phyloP scores from a whole-genome alignment of 2,888 invertebrate species.

The Hemaris fuciformis region DNA sequence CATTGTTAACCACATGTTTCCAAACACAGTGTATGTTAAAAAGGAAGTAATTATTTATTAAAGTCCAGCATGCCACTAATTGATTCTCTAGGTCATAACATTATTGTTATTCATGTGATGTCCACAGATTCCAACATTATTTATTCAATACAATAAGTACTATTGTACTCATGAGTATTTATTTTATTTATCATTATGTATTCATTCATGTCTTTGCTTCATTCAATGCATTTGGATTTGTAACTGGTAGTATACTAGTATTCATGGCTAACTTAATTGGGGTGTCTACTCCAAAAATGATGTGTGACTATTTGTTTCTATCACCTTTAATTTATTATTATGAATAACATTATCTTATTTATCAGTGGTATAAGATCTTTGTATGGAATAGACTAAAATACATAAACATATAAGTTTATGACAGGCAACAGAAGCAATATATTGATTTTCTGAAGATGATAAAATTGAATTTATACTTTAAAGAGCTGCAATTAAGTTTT shows the following conservation, averaged over 20 bases:
- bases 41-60: conserved; percentile 46
- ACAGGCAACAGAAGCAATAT: no score
- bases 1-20: neutral
- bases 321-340: no score
- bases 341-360: no score
- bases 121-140: neutral
- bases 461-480: no score
- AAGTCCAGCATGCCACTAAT: conserved; percentile 23
- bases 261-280: neutral
- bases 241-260: neutral
- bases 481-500: no score
- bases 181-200: neutral
- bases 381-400: no score
- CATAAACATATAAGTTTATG: no score
- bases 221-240: neutral
- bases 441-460: no score
- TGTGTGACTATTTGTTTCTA: no score
- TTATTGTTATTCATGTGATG: conserved; percentile 39
- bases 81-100: conserved; percentile 47
- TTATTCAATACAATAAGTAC: neutral
- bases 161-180: neutral
- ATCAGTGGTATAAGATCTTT: no score
- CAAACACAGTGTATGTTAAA: conserved; percentile 21
- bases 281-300: no score
- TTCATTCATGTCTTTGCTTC: neutral